A percentile compares a stretch with the other conserved stretches of the same genome.
phyloP scores from a whole-genome alignment of 2,888 invertebrate genomes.

The Hyposoter didymator region DNA sequence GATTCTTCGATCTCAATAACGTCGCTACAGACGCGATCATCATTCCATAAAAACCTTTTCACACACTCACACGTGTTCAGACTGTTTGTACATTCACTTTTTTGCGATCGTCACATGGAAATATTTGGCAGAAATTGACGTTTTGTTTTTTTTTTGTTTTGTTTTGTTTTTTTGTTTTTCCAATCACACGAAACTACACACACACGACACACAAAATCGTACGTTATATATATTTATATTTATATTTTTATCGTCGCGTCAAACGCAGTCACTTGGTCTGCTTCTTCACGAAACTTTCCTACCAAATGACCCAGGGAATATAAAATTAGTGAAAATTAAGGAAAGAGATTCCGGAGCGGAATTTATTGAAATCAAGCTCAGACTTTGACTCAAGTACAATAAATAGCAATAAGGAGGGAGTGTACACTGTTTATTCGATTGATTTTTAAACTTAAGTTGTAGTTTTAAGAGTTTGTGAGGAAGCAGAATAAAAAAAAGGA shows the following conservation, averaged over 20 bases:
- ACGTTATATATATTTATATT: conserved; percentile 10
- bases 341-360: conserved; percentile 22
- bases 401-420: conserved; percentile 73
- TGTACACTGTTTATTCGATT: conserved; percentile 65
- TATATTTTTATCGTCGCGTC: conserved; percentile 15
- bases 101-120: not conserved
- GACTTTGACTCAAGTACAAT: conserved; percentile 71
- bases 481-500: not conserved
- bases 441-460: conserved; percentile 66
- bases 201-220: not conserved
- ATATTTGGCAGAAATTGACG: not conserved
- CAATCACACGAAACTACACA: not conserved
- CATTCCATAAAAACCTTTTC: conserved; percentile 35
- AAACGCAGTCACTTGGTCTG: conserved; percentile 19
- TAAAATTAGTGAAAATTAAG: conserved; percentile 16
- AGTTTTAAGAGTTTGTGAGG: conserved; percentile 57
- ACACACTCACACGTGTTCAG: not conserved
- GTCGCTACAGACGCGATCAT: conserved; percentile 37
- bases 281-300: conserved; percentile 56
- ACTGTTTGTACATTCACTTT: not conserved
- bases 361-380: conserved; percentile 51
- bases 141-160: no score
- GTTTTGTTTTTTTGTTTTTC: no score
- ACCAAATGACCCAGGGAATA: conserved; percentile 31
- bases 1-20: conserved; percentile 51